Base-by-base conservation (phyloP, 2,888 invertebrate species). In the Thumatha senex region DNA sequence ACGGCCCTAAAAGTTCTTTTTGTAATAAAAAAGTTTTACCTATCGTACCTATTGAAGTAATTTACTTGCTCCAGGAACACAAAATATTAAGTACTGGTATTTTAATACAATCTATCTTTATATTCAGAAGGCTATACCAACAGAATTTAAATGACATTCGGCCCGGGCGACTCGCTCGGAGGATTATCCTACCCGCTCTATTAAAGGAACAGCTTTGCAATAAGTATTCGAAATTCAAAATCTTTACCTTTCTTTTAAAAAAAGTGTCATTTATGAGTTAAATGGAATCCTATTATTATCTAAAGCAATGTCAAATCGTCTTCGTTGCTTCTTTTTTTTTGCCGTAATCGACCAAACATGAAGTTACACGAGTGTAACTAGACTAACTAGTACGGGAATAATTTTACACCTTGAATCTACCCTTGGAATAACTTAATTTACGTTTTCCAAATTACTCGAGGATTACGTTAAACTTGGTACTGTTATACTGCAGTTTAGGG, bases 61-160 rank as follows among this genome's bases (percentile, higher is more conserved):
- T 48, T 55, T 18, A 18, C 30, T 7, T 15, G 15, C 7, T 34
- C n/a, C 45, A 43, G 39, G 48, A 50, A 51, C 13, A 14, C 41
- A 53, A 52, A 57, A 60, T 53, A 64, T 57, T 58, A 61, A 56
- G 31, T 55, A 50, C 31, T 31, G 40, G 11, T 51, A 41, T 40
- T 54, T 43, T 56, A 54, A 67, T 67, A 55, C 42, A 54, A 49
- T 51, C 50, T 56, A 69, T 69, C 59, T 56, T 61, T 56, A 63
- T 57, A 58, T 55, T 53, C 56, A 40, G 39, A 42, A 15, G 50
- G 51, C 2, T 24, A 48, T 61, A 61, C 58, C 53, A 35, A 46
- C 56, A 13, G 61, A 69, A 66, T 67, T 56, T 58, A 59, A 68
- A 67, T 66, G 61, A 59, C 58, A 55, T 53, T 54, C 47, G 45